phyloP scores from a whole-genome alignment of 2,888 invertebrate species.

The Ctenicera cuprea region DNA sequence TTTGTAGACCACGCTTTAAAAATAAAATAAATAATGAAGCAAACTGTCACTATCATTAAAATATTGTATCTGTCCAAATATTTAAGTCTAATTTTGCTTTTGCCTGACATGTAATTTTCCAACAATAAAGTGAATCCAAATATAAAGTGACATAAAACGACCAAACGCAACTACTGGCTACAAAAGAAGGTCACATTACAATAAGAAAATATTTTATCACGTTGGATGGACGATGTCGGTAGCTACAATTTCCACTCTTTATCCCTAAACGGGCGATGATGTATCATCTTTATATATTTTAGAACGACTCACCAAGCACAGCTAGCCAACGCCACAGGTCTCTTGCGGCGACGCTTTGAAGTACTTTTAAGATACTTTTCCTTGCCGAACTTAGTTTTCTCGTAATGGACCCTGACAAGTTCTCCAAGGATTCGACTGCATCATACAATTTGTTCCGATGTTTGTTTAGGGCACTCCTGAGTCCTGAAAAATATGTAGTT shows the following conservation, averaged over 20 bases:
- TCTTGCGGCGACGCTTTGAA: slow-evolving; percentile 74
- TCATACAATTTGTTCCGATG: slow-evolving; percentile 76
- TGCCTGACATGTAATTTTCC: neutral
- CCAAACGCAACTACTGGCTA: neutral
- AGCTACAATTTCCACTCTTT: neutral
- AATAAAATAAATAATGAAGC: no score
- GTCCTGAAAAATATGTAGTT: slow-evolving; percentile 71
- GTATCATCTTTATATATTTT: slow-evolving; percentile 1
- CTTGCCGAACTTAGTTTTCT: slow-evolving; percentile 57
- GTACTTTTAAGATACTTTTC: slow-evolving; percentile 69
- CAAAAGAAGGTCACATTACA: slow-evolving; percentile 5
- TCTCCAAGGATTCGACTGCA: slow-evolving; percentile 77
- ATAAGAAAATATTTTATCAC: slow-evolving; percentile 3
- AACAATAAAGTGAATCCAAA: neutral
- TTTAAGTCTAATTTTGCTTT: no score
- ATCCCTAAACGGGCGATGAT: neutral
- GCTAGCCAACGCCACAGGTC: slow-evolving; percentile 81
- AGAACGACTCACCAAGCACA: slow-evolving; percentile 75
- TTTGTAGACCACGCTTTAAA: no score
- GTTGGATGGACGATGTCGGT: neutral
- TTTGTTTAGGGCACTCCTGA: slow-evolving; percentile 76
- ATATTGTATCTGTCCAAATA: no score
- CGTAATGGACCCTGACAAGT: slow-evolving; percentile 75
- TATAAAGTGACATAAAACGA: slow-evolving; percentile 4
- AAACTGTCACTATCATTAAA: no score